Conservation (phyloP, 2,797 vertebrate genomes). For the Pangasius larnaudii region DNA sequence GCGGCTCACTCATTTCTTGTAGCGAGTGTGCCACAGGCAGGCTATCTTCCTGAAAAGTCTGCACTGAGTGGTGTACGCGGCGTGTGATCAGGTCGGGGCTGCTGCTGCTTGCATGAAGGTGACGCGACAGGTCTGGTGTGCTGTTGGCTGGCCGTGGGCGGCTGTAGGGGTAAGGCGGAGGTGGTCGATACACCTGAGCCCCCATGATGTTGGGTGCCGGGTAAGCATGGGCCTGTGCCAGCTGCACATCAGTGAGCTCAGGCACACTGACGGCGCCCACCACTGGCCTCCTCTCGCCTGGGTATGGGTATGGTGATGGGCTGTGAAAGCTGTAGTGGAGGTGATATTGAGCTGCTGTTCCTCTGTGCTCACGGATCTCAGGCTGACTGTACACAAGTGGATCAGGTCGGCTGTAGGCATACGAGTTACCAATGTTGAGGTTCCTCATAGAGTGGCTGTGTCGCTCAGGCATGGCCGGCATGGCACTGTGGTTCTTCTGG, state of each 20-base stretch:
- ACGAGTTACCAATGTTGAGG: conserved; percentile 91
- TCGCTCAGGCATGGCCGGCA: conserved; percentile 76
- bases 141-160: conserved; percentile 93
- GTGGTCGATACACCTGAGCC: conserved; percentile 93
- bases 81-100: conserved; percentile 94
- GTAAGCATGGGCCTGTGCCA: conserved; percentile 94
- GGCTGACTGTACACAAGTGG: conserved; percentile 97
- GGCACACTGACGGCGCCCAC: conserved; percentile 96
- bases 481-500: conserved; percentile 82
- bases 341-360: conserved; percentile 76
- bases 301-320: conserved; percentile 88
- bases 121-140: conserved; percentile 94
- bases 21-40: conserved; percentile 95
- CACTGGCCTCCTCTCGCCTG: conserved; percentile 86
- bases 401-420: conserved; percentile 92
- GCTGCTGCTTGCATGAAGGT: conserved; percentile 93
- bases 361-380: conserved; percentile 90
- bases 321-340: conserved; percentile 94
- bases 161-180: conserved; percentile 88
- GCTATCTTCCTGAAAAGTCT: conserved; percentile 98
- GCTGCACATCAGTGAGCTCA: conserved; percentile 93
- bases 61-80: conserved; percentile 96
- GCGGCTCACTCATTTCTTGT: conserved; percentile 94
- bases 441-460: conserved; percentile 97
- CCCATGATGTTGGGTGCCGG: conserved; percentile 92